Evolutionary conservation across 2,797 vertebrate species (phyloP), one percentile per base, ranked within the genome.

Genomic region (Netta rufina): DNA sequence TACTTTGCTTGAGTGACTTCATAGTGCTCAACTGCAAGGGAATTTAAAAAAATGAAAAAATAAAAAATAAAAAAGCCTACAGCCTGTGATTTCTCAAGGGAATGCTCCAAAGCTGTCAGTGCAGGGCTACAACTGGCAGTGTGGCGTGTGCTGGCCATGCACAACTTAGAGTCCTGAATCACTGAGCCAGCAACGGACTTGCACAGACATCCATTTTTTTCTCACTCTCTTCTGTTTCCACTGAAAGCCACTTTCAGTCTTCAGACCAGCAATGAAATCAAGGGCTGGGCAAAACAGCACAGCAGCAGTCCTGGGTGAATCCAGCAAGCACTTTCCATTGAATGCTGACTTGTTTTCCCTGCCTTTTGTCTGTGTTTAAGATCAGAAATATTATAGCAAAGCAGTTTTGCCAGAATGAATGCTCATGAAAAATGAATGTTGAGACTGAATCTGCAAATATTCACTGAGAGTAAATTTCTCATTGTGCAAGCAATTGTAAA

Each of bases 401-500:
- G 76, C 64, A 67, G 85, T 56, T 51, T 81, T 90, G 43, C 79
- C 91, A 91, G 71, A 93, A 79, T 79, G 79, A 93, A 94, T 64
- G 33, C 76, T 88, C 87, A 96, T 95, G 89, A 94, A 95, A 97
- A 96, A 97, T 95, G 77, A 96, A 96, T 96, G 87, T 92, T 93
- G 93, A 95, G 91, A 92, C 73, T 93, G 93, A 93, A 94, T 97
- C 95, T 90, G 89, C 89, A 96, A 96, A 97, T 94, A 96, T 91
- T 91, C 96, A 73, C 83, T 82, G 71, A 71, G 53, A 94, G 71
- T 90, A 97, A 96, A 97, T 96, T 96, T 96, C 80, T 87, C 19
- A 28, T 95, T 96, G 95, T 96, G 89, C 83, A 95, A 91, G 92
- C 92, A 96, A 96, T 92, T 94, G 87, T 96, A 95, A 96, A 96